These are phyloP conservation scores for Epinotia nisella DNA, from an alignment of 2,888 invertebrate species.

Conservation along the genomic window DNA sequence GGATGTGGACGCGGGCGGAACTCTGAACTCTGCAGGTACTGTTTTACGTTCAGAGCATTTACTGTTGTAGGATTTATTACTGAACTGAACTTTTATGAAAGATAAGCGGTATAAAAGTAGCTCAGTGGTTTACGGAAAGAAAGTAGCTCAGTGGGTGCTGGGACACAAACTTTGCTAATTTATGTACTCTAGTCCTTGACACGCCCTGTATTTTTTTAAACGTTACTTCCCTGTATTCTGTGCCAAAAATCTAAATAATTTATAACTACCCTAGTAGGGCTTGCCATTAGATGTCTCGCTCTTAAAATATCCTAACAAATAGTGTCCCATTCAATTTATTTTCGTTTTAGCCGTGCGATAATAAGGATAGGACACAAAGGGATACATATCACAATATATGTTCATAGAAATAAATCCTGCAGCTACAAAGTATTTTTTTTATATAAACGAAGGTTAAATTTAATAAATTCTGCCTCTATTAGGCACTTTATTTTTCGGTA, in stretches of 20 bases:
- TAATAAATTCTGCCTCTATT: background rate
- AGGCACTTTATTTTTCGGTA: background rate
- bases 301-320: too few relatives aligned
- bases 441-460: too few relatives aligned
- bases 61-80: constrained; percentile 22
- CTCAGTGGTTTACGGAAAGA: constrained; percentile 10
- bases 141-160: background rate
- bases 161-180: background rate
- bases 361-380: too few relatives aligned
- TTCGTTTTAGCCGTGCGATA: too few relatives aligned
- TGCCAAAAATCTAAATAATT: too few relatives aligned
- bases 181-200: too few relatives aligned
- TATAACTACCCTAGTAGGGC: too few relatives aligned
- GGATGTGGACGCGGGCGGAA: constrained; percentile 7
- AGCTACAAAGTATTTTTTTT: too few relatives aligned
- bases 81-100: constrained; percentile 31
- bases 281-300: too few relatives aligned
- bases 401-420: too few relatives aligned
- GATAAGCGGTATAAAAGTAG: constrained; percentile 23
- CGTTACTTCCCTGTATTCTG: background rate
- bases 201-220: background rate
- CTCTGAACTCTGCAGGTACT: constrained; percentile 29
- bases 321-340: too few relatives aligned
- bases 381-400: too few relatives aligned
- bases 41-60: constrained; percentile 27